Evolutionary conservation across 2,888 invertebrate species (phyloP).

Genomic region (Stenurella melanura): DNA sequence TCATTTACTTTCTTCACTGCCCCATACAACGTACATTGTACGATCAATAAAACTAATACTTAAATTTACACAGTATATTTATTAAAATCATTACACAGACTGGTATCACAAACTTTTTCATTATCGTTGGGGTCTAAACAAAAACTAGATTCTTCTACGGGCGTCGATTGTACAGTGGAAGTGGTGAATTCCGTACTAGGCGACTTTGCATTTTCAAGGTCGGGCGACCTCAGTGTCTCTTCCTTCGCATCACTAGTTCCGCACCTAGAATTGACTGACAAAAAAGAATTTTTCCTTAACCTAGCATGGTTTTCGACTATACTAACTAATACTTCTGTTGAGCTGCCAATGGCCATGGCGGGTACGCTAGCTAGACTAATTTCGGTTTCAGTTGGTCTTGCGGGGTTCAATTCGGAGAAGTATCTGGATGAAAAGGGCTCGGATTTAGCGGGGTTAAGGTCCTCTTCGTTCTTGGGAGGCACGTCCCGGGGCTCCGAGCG

Average conservation of each 20-base stretch:
- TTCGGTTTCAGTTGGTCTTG: conserved; percentile 67
- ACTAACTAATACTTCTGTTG: conserved; percentile 69
- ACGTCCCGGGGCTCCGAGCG: conserved; percentile 71
- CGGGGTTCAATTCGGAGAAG: conserved; percentile 40
- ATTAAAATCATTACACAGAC: conserved; percentile 40
- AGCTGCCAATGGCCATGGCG: conserved; percentile 69
- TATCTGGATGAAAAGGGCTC: conserved; percentile 42
- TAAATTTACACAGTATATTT: conserved; percentile 48
- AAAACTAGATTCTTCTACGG: conserved; percentile 28
- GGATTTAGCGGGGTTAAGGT: conserved; percentile 39
- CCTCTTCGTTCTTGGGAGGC: conserved; percentile 69
- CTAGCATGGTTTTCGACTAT: conserved; percentile 69
- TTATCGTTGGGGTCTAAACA: conserved; percentile 45
- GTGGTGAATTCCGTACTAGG: conserved; percentile 69
- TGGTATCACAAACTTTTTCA: conserved; percentile 51
- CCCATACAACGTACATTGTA: conserved; percentile 1
- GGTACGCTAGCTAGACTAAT: conserved; percentile 65
- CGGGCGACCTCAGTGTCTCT: conserved; percentile 61
- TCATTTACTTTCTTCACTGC: not conserved
- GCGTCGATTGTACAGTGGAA: conserved; percentile 57
- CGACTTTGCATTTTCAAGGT: conserved; percentile 64
- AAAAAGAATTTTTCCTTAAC: conserved; percentile 63
- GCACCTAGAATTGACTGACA: conserved; percentile 50
- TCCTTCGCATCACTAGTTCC: conserved; percentile 43
- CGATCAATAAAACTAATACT: not conserved